phyloP scores from a whole-genome alignment of 2,113 vertebrate species.

The Pimephales promelas region DNA sequence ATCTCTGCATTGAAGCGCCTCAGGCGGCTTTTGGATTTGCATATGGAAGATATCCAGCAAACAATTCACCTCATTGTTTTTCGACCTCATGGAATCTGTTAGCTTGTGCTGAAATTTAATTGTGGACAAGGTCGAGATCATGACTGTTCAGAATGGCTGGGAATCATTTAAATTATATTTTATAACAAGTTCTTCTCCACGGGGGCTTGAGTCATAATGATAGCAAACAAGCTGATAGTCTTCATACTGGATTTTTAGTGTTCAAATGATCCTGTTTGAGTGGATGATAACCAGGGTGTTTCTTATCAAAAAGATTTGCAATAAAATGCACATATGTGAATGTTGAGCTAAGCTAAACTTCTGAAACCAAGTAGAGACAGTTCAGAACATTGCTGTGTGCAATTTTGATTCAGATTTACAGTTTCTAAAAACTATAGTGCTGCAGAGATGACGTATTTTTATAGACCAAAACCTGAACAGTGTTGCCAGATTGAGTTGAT shows the following conservation, averaged over 20 bases:
- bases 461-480: no score
- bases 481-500: no score
- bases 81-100: neutral
- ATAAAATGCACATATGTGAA: neutral
- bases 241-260: neutral
- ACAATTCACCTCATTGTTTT: conserved; percentile 14
- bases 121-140: neutral
- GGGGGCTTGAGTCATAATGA: neutral
- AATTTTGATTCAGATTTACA: neutral
- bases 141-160: neutral
- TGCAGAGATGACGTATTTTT: no score
- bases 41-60: neutral
- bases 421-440: neutral
- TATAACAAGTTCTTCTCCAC: neutral
- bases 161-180: neutral
- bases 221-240: neutral
- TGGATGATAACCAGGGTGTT: neutral
- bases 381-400: neutral
- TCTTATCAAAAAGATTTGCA: neutral
- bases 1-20: conserved; percentile 4
- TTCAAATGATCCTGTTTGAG: neutral
- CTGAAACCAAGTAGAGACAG: neutral
- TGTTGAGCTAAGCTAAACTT: neutral
- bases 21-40: neutral
- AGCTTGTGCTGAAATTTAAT: neutral